Percentiles rank a stretch among this genome's conserved stretches.
phyloP scores from a whole-genome alignment of 2,888 invertebrate species.

The Flexamia atlantica region DNA sequence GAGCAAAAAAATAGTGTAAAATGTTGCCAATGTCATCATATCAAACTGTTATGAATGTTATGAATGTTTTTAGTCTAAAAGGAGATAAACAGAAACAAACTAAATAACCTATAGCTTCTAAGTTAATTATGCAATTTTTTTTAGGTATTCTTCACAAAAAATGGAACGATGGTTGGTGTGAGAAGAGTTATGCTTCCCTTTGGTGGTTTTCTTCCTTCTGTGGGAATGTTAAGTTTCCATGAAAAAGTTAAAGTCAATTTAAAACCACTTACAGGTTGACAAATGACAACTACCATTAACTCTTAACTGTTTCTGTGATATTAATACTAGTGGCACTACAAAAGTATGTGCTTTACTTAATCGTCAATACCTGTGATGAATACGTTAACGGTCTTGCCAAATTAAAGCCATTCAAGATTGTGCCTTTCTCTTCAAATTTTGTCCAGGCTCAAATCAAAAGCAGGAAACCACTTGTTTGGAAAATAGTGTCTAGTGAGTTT shows the following conservation, averaged over 20 bases:
- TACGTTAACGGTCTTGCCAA: constrained; percentile 11
- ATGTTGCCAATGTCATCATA: no score
- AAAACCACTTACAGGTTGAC: constrained; percentile 76
- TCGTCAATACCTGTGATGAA: constrained; percentile 4
- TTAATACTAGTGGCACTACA: constrained; percentile 8
- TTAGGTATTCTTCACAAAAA: constrained; percentile 77
- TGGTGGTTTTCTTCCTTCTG: constrained; percentile 77
- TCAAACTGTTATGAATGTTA: no score
- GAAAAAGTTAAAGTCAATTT: constrained; percentile 77
- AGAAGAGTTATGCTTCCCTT: constrained; percentile 76
- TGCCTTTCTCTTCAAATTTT: constrained; percentile 1
- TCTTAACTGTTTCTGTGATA: constrained; percentile 28
- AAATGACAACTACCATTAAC: neutral
- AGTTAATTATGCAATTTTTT: no score
- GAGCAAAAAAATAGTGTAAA: no score
- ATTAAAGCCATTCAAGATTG: constrained; percentile 34
- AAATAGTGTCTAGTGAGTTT: neutral
- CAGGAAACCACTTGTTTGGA: neutral
- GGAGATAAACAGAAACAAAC: no score
- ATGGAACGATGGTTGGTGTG: constrained; percentile 76
- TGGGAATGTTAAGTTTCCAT: constrained; percentile 77
- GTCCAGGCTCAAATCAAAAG: neutral
- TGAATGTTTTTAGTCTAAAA: no score
- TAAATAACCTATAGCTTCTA: no score
- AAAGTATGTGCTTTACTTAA: constrained; percentile 14